These are phyloP conservation scores for Drosophila lacicola DNA, from an alignment of 2,888 invertebrate genomes.

Conservation along the genomic window DNA sequence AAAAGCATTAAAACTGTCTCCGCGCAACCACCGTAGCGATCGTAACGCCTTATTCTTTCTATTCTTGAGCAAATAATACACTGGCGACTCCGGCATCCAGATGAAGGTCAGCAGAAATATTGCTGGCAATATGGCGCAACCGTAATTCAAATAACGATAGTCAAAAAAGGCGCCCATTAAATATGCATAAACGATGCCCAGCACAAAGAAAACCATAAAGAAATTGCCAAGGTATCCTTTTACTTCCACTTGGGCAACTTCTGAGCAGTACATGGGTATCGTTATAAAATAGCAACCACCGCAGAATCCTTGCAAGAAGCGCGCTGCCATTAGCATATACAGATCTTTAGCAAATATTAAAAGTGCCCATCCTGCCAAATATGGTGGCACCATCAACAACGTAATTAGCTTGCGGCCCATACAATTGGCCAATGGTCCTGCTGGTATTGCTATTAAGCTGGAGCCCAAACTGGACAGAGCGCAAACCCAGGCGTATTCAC, in stretches of 20 bases:
- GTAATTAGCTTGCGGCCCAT: constrained; percentile 89
- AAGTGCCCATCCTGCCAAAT: constrained; percentile 89
- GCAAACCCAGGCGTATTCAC: constrained; percentile 89
- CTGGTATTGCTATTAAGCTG: constrained; percentile 88
- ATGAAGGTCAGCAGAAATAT: constrained; percentile 89
- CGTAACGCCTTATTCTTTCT: constrained; percentile 88
- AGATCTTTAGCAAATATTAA: constrained; percentile 89
- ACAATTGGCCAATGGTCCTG: constrained; percentile 88
- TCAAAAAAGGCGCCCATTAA: constrained; percentile 85
- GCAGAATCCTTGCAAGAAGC: constrained; percentile 63
- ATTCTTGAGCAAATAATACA: constrained; percentile 87
- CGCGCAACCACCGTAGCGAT: constrained; percentile 89
- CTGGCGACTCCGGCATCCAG: constrained; percentile 93
- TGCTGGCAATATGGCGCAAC: constrained; percentile 84
- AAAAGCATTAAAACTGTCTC: constrained; percentile 88
- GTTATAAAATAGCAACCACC: constrained; percentile 91
- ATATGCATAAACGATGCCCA: constrained; percentile 92
- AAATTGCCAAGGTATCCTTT: constrained; percentile 92
- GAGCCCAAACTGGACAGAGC: constrained; percentile 89
- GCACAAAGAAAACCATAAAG: constrained; percentile 92
- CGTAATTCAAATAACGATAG: constrained; percentile 48
- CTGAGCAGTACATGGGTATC: constrained; percentile 92
- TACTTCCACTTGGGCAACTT: constrained; percentile 92
- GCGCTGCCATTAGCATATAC: constrained; percentile 52
- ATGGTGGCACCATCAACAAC: constrained; percentile 86